phyloP scores from a whole-genome alignment of 2,113 vertebrate species.

The Brienomyrus longianalis region DNA sequence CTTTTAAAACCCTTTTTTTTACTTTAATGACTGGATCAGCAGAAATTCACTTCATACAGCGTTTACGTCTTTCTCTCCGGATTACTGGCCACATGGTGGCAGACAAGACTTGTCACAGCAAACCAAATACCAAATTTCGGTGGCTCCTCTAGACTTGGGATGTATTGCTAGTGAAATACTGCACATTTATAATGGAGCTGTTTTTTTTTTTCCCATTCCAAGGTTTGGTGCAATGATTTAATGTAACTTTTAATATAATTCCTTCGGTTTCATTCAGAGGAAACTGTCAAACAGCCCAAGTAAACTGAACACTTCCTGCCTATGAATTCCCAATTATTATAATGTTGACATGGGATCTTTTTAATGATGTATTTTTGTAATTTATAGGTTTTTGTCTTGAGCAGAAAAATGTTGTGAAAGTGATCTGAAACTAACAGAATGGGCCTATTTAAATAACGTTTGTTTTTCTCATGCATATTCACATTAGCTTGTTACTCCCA shows the following conservation, averaged over 20 bases:
- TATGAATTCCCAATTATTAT: background rate
- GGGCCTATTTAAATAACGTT: background rate
- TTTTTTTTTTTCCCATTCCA: background rate
- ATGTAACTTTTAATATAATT: background rate
- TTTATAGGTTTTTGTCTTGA: background rate
- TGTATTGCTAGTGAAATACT: background rate
- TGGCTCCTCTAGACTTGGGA: background rate
- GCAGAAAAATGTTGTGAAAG: background rate
- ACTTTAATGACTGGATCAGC: background rate
- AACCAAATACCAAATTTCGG: background rate
- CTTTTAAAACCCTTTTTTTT: background rate
- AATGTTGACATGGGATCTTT: background rate
- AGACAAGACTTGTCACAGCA: background rate
- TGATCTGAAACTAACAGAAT: background rate
- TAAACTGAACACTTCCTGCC: background rate
- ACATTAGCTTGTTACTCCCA: background rate
- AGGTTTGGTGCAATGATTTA: background rate
- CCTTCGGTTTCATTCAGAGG: background rate
- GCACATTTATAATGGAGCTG: background rate
- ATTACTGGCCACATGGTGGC: constrained; percentile 13
- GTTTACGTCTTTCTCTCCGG: background rate
- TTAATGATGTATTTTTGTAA: background rate
- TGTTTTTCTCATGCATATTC: background rate
- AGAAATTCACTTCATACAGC: background rate
- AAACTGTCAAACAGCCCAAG: background rate